Evolutionary conservation across 2,113 vertebrate genomes (phyloP).

Genomic region (Enhydra lutris): DNA sequence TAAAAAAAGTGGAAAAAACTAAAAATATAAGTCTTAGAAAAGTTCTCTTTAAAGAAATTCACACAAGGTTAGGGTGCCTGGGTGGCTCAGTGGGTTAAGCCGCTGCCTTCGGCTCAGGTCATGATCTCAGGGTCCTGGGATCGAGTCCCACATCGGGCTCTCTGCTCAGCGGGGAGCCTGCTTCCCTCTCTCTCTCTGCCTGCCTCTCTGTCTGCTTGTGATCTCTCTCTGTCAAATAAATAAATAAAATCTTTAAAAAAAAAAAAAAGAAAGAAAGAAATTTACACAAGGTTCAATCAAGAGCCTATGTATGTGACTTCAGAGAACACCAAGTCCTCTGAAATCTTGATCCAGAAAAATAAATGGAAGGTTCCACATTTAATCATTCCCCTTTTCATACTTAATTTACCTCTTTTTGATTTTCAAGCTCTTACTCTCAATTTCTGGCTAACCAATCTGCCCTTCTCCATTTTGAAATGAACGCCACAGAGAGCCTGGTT

Average conservation of each 20-base stretch:
- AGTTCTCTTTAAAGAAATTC: not conserved
- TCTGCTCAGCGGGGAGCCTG: too few species aligned
- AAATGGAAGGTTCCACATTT: not conserved
- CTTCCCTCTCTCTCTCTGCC: too few species aligned
- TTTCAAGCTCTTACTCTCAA: not conserved
- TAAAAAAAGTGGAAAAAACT: not conserved
- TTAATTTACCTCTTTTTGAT: not conserved
- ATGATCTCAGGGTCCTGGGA: too few species aligned
- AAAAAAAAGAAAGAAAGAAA: too few species aligned
- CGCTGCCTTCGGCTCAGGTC: too few species aligned
- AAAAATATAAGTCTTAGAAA: not conserved
- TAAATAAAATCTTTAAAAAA: too few species aligned
- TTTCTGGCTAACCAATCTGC: not conserved
- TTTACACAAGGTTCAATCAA: not conserved
- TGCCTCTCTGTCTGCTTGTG: too few species aligned
- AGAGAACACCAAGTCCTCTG: not conserved
- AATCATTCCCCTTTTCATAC: not conserved
- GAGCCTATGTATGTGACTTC: not conserved
- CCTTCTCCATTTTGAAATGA: not conserved
- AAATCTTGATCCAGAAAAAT: not conserved
- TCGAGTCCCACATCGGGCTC: too few species aligned
- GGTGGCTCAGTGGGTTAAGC: too few species aligned
- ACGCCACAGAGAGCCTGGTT: not conserved
- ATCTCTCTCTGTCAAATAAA: too few species aligned
- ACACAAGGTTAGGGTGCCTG: too few species aligned